Base-by-base conservation (phyloP, 2,888 invertebrate species). In the Callyntrura sp. region DNA sequence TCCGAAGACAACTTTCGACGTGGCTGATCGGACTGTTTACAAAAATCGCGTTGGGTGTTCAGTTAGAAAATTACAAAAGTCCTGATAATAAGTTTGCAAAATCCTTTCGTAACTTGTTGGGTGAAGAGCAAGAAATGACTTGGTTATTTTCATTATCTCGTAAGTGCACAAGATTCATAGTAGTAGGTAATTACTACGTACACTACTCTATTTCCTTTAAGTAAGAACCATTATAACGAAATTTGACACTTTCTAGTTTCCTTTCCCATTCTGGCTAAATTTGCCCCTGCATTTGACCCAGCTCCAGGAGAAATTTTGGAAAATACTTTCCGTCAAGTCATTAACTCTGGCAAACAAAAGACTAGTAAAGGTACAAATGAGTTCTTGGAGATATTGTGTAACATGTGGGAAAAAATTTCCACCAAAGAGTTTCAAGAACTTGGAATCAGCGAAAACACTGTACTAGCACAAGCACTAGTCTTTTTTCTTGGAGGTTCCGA, bases 401-500 rank as follows among this genome's bases (percentile, higher is more conserved):
- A 91, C n/a, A 76, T 92, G n/a, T 65, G 86, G 70, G 60, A 62
- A 8, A 83, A 78, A 20, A 25, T 91, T 0, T 8, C 51, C 2
- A 79, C 91, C 0, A 60, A 79, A 20, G 91, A 92, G 45, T 93
- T 85, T 48, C 60, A 85, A 23, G 14, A 84, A 9, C 25, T 92
- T 0, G 81, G 79, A 25, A 91, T 93, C 12, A 76, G 83, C 0
- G 90, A 93, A 87, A 76, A 48, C 1, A 92, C 92, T 8, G 68
- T 92, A 8, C 25, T 93, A n/a, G n/a, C n/a, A n/a, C 92, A 93
- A 91, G 91, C 90, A 2, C 25, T 91, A 2, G 90, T 86, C 20
- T 65, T 91, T 0, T 90, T 93, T 83, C 57, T 91, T 8, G 92
- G 90, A 12, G 92, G 92, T 0, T 93, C 90, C 82, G 92, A 93